Evolutionary conservation across 1,140 invertebrate species (phyloP).

Genomic region (Drosophila nigrodunni): DNA sequence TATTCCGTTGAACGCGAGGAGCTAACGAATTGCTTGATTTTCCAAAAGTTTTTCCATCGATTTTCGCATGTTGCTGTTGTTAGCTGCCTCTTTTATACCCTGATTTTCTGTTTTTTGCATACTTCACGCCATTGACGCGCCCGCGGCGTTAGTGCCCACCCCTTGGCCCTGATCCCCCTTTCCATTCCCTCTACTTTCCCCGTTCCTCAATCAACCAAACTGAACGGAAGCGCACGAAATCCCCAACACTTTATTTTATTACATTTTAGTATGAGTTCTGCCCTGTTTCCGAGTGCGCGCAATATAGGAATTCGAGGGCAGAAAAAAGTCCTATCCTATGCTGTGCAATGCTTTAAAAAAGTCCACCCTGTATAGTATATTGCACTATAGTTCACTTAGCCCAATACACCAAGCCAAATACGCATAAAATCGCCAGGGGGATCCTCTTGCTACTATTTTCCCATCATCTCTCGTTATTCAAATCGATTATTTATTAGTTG

Average conservation of each 20-base stretch:
- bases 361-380: constrained; percentile 12
- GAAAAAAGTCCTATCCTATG: not conserved
- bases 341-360: constrained; percentile 13
- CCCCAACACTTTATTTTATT: constrained; percentile 74
- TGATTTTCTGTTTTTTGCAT: constrained; percentile 45
- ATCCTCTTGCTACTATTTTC: constrained; percentile 6
- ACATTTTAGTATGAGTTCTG: constrained; percentile 56
- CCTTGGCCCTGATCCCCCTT: not conserved
- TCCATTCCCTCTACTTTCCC: not conserved
- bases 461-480: not conserved
- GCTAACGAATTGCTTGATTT: constrained; percentile 62
- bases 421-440: constrained; percentile 21
- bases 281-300: constrained; percentile 11
- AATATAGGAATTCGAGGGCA: constrained; percentile 14
- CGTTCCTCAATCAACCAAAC: constrained; percentile 42
- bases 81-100: constrained; percentile 1
- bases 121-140: constrained; percentile 62
- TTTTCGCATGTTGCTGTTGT: constrained; percentile 45
- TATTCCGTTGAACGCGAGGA: constrained; percentile 39
- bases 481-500: constrained; percentile 41
- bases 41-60: constrained; percentile 58
- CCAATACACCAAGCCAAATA: constrained; percentile 2
- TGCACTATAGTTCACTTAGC: constrained; percentile 13
- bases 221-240: constrained; percentile 50
- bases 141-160: constrained; percentile 24